Base-by-base conservation (phyloP, 2,797 vertebrate genomes). In the Spondyliosoma cantharus region DNA sequence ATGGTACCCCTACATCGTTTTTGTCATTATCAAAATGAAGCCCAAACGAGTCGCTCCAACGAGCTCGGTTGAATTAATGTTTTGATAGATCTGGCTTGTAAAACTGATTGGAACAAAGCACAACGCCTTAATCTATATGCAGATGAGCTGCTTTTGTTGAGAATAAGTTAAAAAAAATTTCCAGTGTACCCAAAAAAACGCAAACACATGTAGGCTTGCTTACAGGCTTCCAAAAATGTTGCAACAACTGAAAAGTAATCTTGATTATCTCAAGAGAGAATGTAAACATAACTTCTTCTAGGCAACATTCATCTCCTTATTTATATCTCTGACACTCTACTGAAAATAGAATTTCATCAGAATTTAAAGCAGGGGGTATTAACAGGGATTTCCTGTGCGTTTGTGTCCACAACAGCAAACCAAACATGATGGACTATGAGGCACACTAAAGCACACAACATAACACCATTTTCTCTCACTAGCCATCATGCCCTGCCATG, bases 251-350 rank as follows among this genome's bases (percentile, higher is more conserved):
- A 79, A 86, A 45, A 79, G 81, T 49, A 69, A 78, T 66, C 63
- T 71, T 25, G 65, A 89, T 87, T 20, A 88, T 87, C 71, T 81
- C 66, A 43, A 84, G 68, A 60, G 61, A 61, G 63, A 86, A 82
- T 86, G 79, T 90, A 89, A 91, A 91, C 86, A 88, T 85, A 74
- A 64, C 69, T 74, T 86, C 69, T 73, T 86, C 75, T 81, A 59
- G 77, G 67, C 78, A 90, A 89, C 86, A 86, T 87, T 90, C 62
- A 84, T 84, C 63, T 77, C 52, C 64, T 81, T 74, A 83, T 75
- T 77, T 22, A 87, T 76, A 73, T 81, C 70, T 71, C 53, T 77
- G 57, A 83, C 45, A 82, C 50, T 64, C 45, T 48, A 58, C 50
- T 80, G 37, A 80, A 82, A 87, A 84, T 63, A 78, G 27, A 76